Evolutionary conservation across 2,888 invertebrate species (phyloP).

Genomic region (Harmothoe impar): DNA sequence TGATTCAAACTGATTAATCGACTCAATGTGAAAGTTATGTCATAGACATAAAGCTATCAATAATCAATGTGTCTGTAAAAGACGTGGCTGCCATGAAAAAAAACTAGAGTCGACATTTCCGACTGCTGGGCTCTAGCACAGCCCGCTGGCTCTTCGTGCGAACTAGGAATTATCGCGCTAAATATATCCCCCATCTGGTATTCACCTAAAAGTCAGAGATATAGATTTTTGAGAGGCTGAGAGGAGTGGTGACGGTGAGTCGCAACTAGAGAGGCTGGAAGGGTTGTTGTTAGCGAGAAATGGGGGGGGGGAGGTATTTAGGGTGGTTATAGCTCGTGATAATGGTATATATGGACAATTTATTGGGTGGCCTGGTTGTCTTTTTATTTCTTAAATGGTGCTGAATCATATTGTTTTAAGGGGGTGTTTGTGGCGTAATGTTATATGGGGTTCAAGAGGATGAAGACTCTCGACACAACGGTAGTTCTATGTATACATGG

Average conservation of each 20-base stretch:
- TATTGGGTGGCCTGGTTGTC: neutral
- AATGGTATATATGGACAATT: neutral
- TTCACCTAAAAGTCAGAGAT: constrained; percentile 33
- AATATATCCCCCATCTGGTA: constrained; percentile 29
- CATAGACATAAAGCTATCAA: constrained; percentile 45
- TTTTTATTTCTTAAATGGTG: too few species aligned
- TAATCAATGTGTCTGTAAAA: constrained; percentile 16
- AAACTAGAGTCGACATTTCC: neutral
- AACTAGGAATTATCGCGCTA: constrained; percentile 47
- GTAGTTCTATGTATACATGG: too few species aligned
- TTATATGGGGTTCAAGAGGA: too few species aligned
- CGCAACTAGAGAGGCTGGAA: neutral
- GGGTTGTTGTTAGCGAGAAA: neutral
- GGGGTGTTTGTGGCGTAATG: too few species aligned
- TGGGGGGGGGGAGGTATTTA: neutral
- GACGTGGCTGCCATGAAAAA: neutral
- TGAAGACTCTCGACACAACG: too few species aligned
- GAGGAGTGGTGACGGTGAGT: neutral
- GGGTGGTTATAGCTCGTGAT: neutral
- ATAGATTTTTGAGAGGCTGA: constrained; percentile 31
- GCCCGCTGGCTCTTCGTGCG: neutral
- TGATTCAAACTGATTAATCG: constrained; percentile 30
- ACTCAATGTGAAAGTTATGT: constrained; percentile 44
- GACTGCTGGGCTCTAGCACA: neutral
- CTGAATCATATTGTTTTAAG: too few species aligned